Percentiles rank a stretch among this genome's conserved stretches.
Conservation (phyloP, 2,113 vertebrate species). For the Thermophis baileyi region DNA sequence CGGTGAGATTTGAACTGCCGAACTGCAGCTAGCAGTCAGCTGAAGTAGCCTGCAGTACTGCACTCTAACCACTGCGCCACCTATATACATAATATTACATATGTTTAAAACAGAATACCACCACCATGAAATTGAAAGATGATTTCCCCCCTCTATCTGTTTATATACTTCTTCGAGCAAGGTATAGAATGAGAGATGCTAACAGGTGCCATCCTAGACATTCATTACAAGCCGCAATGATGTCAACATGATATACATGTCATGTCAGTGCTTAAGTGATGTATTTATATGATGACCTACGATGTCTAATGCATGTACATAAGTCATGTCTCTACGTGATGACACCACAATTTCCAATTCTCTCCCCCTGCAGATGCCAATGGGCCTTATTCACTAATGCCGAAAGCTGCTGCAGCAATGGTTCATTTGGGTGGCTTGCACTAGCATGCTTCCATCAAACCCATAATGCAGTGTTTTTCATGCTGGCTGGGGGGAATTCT, state of each 20-base stretch:
- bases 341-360: neutral
- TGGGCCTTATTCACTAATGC: neutral
- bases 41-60: too few relatives aligned
- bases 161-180: neutral
- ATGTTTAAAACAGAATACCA: neutral
- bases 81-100: neutral
- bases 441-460: neutral
- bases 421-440: neutral
- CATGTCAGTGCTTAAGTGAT: neutral
- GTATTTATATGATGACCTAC: neutral
- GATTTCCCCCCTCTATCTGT: neutral
- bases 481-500: too few relatives aligned
- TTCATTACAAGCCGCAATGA: neutral
- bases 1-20: too few relatives aligned
- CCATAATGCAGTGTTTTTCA: neutral
- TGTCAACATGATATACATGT: neutral
- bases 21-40: too few relatives aligned
- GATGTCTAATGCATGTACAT: neutral
- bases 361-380: neutral
- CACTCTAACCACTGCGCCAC: too few relatives aligned
- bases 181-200: neutral
- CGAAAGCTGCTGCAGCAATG: neutral
- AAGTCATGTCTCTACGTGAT: neutral
- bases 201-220: neutral
- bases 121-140: neutral